These are phyloP conservation scores for Eurystomus glaucurus DNA, from an alignment of 2,797 vertebrate genomes.

Conservation along the genomic window DNA sequence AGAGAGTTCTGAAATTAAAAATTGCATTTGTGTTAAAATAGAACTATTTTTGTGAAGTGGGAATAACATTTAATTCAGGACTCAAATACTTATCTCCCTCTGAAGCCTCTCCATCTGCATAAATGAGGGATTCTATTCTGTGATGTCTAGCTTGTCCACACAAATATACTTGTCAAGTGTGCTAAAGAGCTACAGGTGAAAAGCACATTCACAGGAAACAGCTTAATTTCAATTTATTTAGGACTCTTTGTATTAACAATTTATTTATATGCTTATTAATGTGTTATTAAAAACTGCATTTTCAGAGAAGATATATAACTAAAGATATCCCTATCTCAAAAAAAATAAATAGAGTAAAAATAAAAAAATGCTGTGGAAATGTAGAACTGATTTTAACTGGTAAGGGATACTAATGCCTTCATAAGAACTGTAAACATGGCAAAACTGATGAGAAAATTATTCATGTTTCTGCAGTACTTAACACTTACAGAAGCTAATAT, in stretches of 20 bases:
- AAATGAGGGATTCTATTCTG: background rate
- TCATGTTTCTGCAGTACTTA: background rate
- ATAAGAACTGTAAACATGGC: background rate
- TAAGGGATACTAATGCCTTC: background rate
- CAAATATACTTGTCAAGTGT: background rate
- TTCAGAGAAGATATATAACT: background rate
- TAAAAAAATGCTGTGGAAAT: background rate
- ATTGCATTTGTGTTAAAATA: background rate
- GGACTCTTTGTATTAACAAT: background rate
- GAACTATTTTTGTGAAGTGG: background rate
- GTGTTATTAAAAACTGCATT: background rate
- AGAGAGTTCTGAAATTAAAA: background rate
- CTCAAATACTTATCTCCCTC: background rate
- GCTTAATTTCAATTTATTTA: background rate
- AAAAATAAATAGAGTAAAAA: background rate
- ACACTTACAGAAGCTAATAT: background rate
- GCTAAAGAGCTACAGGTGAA: background rate
- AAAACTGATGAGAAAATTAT: background rate
- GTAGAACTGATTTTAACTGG: background rate
- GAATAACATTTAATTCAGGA: background rate
- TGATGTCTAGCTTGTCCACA: background rate
- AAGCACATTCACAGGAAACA: background rate
- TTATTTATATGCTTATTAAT: background rate
- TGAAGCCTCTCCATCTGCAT: background rate
- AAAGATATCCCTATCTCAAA: background rate